These are phyloP conservation scores for Acrossocheilus fasciatus DNA, from an alignment of 2,797 vertebrate genomes.

Conservation along the genomic window DNA sequence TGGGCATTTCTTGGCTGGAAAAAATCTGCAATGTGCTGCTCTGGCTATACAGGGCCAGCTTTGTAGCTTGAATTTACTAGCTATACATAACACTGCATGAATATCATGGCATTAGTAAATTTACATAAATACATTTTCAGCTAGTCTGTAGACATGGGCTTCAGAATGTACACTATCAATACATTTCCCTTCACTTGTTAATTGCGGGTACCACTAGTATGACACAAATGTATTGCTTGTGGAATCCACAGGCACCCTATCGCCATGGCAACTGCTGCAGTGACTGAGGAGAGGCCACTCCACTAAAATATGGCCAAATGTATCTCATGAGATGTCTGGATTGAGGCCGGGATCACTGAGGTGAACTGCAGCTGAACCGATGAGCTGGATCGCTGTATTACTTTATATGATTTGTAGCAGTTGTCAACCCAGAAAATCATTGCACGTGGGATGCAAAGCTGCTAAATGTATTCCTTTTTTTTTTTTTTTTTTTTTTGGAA, in stretches of 20 bases:
- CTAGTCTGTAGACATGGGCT: not conserved
- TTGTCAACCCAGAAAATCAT: constrained; percentile 42
- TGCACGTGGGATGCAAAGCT: constrained; percentile 14
- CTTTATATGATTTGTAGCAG: constrained; percentile 48
- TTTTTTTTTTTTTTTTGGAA: constrained; percentile 30
- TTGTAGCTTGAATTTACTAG: not conserved
- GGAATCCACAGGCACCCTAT: constrained; percentile 44
- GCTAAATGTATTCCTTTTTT: constrained; percentile 42
- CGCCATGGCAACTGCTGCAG: constrained; percentile 48
- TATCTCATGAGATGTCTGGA: constrained; percentile 43
- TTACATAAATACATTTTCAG: not conserved
- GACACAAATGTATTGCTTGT: constrained; percentile 39
- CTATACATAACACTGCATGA: not conserved
- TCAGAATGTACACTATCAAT: not conserved
- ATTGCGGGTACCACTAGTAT: constrained; percentile 5
- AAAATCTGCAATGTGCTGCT: not conserved
- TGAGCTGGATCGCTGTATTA: constrained; percentile 39
- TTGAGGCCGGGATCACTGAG: constrained; percentile 42
- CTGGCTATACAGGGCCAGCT: not conserved
- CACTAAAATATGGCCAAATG: constrained; percentile 45
- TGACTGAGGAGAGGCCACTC: constrained; percentile 34
- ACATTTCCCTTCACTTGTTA: constrained; percentile 20
- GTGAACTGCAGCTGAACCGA: constrained; percentile 41
- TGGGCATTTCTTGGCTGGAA: not conserved
- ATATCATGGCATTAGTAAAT: not conserved